Percentiles rank a stretch among this genome's conserved stretches.
These are phyloP conservation scores for Entomobrya multifasciata DNA, from an alignment of 2,888 invertebrate genomes.

Conservation along the genomic window DNA sequence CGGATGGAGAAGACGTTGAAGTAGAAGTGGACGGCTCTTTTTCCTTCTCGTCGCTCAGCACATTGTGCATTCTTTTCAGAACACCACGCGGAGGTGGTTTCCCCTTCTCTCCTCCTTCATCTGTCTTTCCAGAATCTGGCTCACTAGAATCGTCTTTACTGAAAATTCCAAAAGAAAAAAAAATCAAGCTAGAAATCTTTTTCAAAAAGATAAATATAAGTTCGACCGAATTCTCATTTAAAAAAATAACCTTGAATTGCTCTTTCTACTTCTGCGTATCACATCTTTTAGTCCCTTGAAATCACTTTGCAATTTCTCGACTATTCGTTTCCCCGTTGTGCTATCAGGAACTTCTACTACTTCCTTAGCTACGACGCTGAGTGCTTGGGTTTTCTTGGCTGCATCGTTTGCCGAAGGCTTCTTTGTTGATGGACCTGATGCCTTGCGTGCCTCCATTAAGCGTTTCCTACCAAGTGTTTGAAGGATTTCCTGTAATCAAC, in stretches of 20 bases:
- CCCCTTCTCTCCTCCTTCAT: constrained; percentile 56
- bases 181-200: background rate
- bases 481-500: constrained; percentile 86
- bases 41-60: constrained; percentile 82
- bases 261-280: constrained; percentile 83
- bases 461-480: constrained; percentile 93
- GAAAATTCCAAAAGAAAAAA: constrained; percentile 17
- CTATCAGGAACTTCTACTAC: constrained; percentile 82
- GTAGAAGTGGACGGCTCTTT: constrained; percentile 75
- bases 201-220: background rate
- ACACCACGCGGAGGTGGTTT: constrained; percentile 83
- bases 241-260: constrained; percentile 80
- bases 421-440: constrained; percentile 78
- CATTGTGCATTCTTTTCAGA: constrained; percentile 87
- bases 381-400: constrained; percentile 78
- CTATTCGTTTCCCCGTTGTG: constrained; percentile 86
- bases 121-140: constrained; percentile 75
- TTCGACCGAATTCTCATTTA: background rate
- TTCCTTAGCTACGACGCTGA: constrained; percentile 42
- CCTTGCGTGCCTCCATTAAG: constrained; percentile 88
- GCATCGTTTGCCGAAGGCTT: constrained; percentile 47
- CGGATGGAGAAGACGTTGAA: constrained; percentile 74
- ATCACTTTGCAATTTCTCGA: constrained; percentile 91
- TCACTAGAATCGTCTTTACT: constrained; percentile 80
- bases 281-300: constrained; percentile 88